Evolutionary conservation across 2,888 invertebrate genomes (phyloP).

Genomic region (Chrysomela aeneicollis): DNA sequence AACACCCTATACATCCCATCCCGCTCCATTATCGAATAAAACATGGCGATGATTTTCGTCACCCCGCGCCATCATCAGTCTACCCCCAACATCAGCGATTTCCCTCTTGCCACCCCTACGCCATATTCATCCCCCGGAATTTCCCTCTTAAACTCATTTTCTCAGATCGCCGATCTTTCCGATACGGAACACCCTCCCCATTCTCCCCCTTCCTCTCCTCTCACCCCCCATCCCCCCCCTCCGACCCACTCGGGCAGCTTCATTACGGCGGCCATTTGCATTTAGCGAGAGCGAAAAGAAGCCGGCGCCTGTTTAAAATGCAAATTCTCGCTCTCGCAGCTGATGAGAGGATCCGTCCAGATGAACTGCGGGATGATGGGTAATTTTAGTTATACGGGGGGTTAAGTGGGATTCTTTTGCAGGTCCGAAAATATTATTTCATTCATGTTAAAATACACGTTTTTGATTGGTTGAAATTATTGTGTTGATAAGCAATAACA

Average conservation of each 20-base stretch:
- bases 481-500: too few relatives aligned
- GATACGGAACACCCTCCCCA: constrained; percentile 7
- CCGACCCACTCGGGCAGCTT: constrained; percentile 45
- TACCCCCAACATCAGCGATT: not conserved
- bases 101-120: not conserved
- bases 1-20: too few relatives aligned
- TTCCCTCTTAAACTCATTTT: constrained; percentile 1
- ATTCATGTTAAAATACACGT: too few relatives aligned
- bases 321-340: constrained; percentile 38
- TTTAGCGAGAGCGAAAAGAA: constrained; percentile 54
- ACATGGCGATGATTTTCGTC: not conserved
- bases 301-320: constrained; percentile 46
- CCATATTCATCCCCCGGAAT: not conserved
- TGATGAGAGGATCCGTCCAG: constrained; percentile 47
- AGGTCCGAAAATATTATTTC: constrained; percentile 20
- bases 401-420: not conserved
- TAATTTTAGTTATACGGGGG: not conserved
- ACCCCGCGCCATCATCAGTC: not conserved
- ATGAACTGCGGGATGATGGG: constrained; percentile 51
- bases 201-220: constrained; percentile 1
- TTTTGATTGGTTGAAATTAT: too few relatives aligned
- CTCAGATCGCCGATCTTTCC: not conserved
- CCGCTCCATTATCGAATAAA: not conserved
- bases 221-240: constrained; percentile 23
- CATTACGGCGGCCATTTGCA: constrained; percentile 58